Conservation (phyloP, 2,797 vertebrate species). For the Scarus forsteni region DNA sequence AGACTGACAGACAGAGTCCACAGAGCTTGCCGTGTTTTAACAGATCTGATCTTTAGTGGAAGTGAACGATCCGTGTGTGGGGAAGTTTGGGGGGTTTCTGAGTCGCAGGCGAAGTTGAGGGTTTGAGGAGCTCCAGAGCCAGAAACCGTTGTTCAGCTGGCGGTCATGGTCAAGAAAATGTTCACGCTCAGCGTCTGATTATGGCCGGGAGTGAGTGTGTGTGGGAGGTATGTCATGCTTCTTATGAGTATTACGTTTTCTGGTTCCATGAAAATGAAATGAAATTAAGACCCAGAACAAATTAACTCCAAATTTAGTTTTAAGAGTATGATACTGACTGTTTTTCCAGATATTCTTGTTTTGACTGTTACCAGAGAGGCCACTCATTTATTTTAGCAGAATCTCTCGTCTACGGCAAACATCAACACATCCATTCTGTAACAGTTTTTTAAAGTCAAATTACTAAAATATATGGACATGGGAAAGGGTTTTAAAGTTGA, state of each 20-base stretch:
- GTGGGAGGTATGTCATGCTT: slow-evolving; percentile 6
- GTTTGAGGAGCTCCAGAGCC: slow-evolving; percentile 38
- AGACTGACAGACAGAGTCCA: slow-evolving; percentile 70
- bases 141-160: slow-evolving; percentile 47
- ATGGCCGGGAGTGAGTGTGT: slow-evolving; percentile 17
- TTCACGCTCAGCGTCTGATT: slow-evolving; percentile 51
- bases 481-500: too few relatives aligned
- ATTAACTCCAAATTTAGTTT: background rate
- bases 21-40: slow-evolving; percentile 75
- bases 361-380: too few relatives aligned
- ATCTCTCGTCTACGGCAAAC: too few relatives aligned
- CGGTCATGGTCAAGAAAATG: slow-evolving; percentile 60
- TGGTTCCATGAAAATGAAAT: slow-evolving; percentile 1
- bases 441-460: too few relatives aligned
- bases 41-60: slow-evolving; percentile 78
- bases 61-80: slow-evolving; percentile 14
- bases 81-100: slow-evolving; percentile 14
- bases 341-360: too few relatives aligned
- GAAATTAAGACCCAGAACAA: background rate
- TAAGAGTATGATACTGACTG: too few relatives aligned
- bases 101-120: slow-evolving; percentile 18
- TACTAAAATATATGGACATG: too few relatives aligned
- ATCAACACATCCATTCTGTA: too few relatives aligned
- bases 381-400: too few relatives aligned
- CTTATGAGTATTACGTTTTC: background rate